These are phyloP conservation scores for Polypterus bichir DNA, from an alignment of 2,113 vertebrate genomes.

Conservation along the genomic window DNA sequence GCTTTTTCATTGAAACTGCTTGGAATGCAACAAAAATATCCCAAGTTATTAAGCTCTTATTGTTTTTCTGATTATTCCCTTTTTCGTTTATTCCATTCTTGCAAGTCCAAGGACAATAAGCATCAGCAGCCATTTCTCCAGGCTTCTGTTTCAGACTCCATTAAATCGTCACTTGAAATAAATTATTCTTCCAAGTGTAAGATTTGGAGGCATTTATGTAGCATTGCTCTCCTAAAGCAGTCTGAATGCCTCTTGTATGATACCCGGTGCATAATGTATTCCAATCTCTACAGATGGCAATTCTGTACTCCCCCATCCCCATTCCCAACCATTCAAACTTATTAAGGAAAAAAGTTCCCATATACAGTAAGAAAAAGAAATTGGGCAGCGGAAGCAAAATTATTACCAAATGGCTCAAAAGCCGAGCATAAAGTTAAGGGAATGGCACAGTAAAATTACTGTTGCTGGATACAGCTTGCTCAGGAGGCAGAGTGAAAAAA, in stretches of 20 bases:
- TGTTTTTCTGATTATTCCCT: not conserved
- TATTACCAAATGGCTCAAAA: too few relatives aligned
- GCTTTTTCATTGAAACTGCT: not conserved
- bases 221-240: conserved; percentile 2
- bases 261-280: conserved; percentile 16
- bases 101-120: conserved; percentile 2
- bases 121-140: conserved; percentile 1
- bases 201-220: not conserved
- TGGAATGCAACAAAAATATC: not conserved
- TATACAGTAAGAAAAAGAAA: too few relatives aligned
- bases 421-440: too few relatives aligned
- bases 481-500: too few relatives aligned
- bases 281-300: conserved; percentile 14
- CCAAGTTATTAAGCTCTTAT: not conserved
- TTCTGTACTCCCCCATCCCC: not conserved
- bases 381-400: too few relatives aligned
- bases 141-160: conserved; percentile 1
- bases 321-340: conserved; percentile 2
- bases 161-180: conserved; percentile 10
- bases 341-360: not conserved
- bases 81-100: not conserved
- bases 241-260: not conserved
- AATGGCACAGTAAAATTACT: too few relatives aligned
- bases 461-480: too few relatives aligned
- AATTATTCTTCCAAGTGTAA: not conserved